Evolutionary conservation across 2,113 vertebrate species (phyloP), one percentile per base, ranked within the genome.

Genomic region (Ariopsis seemanni): DNA sequence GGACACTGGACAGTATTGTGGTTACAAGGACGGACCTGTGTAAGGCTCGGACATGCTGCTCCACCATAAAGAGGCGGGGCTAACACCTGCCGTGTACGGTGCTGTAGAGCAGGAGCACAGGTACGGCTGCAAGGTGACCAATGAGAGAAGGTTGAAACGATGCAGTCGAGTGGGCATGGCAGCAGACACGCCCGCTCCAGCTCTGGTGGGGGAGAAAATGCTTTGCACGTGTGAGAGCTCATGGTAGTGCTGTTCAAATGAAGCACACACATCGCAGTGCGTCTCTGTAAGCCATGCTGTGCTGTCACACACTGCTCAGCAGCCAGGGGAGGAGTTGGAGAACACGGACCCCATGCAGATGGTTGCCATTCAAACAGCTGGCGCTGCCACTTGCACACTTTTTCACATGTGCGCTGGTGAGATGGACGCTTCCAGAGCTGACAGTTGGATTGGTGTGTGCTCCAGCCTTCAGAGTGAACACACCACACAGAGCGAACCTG

Each of bases 361-460:
- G 93, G 90, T 65, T 96, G 95, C 97, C 97, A 97, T 81, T 95
- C 92, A 7, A 96, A 97, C 83, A 97, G 93, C 84, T 96, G 95
- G 20, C 93, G 90, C 89, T 97, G 97, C 96, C 96, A 96, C 87
- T 97, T 95, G 8, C 97, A 97, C 84, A 96, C 94, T 30, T 94
- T 95, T 88, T 97, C 96, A 88, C 97, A 97, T 72, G 92, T 92
- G 80, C 95, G 93, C 87, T 96, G 96, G 91, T 88, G 94, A 11
- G 95, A 92, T 0, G 96, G 96, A 1, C 93, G 95, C 82, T 91
- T 92, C 67, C 67, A 90, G 63, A 93, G 94, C 55, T 94, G 88
- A 42, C 96, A 97, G 91, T 94, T 95, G 0, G 95, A 94, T 75
- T 93, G 92, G 89, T 94, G 96, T 0, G 96, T 94, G 0, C 95